Base-by-base conservation (phyloP, 1,140 invertebrate species). In the Chrysomallon squamiferum region DNA sequence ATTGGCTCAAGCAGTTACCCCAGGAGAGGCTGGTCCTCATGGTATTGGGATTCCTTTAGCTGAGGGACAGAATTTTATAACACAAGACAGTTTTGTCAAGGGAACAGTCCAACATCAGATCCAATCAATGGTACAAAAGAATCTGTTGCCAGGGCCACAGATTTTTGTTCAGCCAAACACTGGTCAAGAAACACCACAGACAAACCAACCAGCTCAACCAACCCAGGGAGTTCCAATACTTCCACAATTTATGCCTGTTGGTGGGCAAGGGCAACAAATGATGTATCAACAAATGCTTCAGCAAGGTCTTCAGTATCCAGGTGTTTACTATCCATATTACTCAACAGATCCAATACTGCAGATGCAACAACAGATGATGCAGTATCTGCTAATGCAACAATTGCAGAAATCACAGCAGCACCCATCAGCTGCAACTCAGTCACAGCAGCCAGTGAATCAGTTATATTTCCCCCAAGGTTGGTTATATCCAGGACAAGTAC, bases 281-380 rank as follows among this genome's bases (percentile, higher is more conserved):
- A 60, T 13, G n/a, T 60, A 54, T 5, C 64, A 63, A 11, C 71
- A 70, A 43, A 69, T 66, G 59, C 59, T 15, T 7, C 59, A 45
- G 29, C 68, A 69, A 58, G 22, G 33, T n/a, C 69, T 64, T 22
- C 54, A 62, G 20, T 49, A 59, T 7, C 43, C 58, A 7, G 27
- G 52, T 20, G 35, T 49, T 43, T 60, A 66, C 49, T 67, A 71
- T 38, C 68, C 54, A 45, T 57, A 60, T 33, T 50, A 58, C 25
- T 61, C 65, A 20, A 59, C 35, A 32, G 60, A 72, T 32, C 59
- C 52, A 4, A 58, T 68, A 49, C 62, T 64, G 43, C 60, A 65
- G 57, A 58, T 56, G 20, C 64, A 60, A 15, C 49, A 66, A 9
- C 66, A 73, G 25, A 47, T 64, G 49, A 47, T 59, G 25, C 67